Base-by-base conservation (phyloP, 1,140 invertebrate genomes). In the Leptinotarsa undecemlineata region DNA sequence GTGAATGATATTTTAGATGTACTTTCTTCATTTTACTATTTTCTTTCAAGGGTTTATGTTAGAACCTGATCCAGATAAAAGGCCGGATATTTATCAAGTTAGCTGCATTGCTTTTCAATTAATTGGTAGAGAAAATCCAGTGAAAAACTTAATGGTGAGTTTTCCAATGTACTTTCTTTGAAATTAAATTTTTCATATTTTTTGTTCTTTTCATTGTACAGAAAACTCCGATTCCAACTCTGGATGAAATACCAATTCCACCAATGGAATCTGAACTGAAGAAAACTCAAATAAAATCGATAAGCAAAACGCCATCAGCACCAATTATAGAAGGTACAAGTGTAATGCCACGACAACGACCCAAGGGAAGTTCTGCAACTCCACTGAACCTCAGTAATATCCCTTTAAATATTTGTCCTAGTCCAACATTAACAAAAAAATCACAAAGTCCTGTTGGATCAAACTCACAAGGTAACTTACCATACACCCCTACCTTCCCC, bases 41-140 rank as follows among this genome's bases (percentile, higher is more conserved):
- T 64, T 62, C 33, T 74, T 73, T 74, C 17, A 81, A 90, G 92
- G 92, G 75, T 96, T 92, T 81, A 95, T 96, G 91, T 86, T 97
- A 72, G 94, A 95, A 83, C 90, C 92, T 48, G 93, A 96, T 86
- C 89, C 91, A 62, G 93, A 94, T 75, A 88, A 91, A 73, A 87
- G 95, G 82, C 95, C 95, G 15, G 95, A 97, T 86, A 96, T 97
- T 82, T 96, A 90, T 86, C 95, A 96, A 90, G 94, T 96, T 69
- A 92, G 93, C 74, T 89, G 88, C 81, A 87, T 96, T 78, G 92
- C 94, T 62, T 96, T 95, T 85, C 88, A 90, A 78, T 83, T 96
- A 72, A 81, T 88, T 68, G 91, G 91, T 68, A 92, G 91, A 85
- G 90, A 93, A 71, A 93, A 91, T 86, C 94, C 93, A 62, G 91